phyloP scores from a whole-genome alignment of 2,888 invertebrate genomes.

The Lasius fuliginosus region DNA sequence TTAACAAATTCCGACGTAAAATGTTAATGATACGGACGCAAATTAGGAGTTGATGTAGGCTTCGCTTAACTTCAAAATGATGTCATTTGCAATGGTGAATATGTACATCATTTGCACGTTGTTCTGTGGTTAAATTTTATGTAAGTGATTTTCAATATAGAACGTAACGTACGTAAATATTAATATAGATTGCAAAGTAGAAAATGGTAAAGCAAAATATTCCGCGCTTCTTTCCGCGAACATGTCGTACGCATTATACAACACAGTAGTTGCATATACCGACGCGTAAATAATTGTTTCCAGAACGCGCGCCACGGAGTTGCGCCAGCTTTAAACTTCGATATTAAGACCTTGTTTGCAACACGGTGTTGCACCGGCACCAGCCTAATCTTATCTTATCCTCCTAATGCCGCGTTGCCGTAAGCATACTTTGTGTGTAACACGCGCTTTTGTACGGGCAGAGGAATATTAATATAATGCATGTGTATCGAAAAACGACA shows the following conservation, averaged over 20 bases:
- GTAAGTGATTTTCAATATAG: not conserved
- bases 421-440: conserved; percentile 63
- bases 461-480: conserved; percentile 20
- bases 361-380: conserved; percentile 68
- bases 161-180: not conserved
- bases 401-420: conserved; percentile 73
- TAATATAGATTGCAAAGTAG: conserved; percentile 9
- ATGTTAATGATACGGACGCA: conserved; percentile 40
- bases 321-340: conserved; percentile 63
- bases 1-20: conserved; percentile 44
- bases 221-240: not conserved
- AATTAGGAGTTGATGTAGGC: conserved; percentile 41
- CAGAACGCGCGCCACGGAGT: not conserved
- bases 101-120: not conserved
- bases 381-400: conserved; percentile 83
- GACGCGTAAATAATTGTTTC: conserved; percentile 17
- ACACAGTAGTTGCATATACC: not conserved
- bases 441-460: conserved; percentile 51
- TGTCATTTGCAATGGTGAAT: conserved; percentile 33
- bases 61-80: conserved; percentile 49
- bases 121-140: conserved; percentile 18
- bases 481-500: conserved; percentile 10
- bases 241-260: not conserved
- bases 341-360: conserved; percentile 59
- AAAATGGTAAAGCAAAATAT: not conserved